Base-by-base conservation (phyloP, 2,888 invertebrate species). In the Leptinotarsa haldemani region DNA sequence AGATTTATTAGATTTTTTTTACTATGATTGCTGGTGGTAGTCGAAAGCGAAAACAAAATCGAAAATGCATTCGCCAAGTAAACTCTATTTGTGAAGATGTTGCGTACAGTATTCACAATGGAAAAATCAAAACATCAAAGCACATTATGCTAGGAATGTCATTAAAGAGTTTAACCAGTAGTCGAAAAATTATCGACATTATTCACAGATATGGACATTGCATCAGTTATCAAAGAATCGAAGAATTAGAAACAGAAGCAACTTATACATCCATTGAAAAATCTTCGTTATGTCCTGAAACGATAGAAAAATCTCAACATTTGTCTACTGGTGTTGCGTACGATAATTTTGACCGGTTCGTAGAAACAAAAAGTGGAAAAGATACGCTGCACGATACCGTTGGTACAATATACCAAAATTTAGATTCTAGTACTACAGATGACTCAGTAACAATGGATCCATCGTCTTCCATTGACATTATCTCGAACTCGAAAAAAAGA, bases 301-400 rank as follows among this genome's bases (percentile, higher is more conserved):
- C 16, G 30, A 69, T 75, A 53, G 66, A 47, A 65, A 56, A 69
- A 50, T 30, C 58, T n/a, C 65, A 70, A 20, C 71, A 68, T 69
- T 58, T 67, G 47, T 71, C 40, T 18, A 70, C 72, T 53, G 75
- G 75, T 47, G 69, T 77, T 30, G 75, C 77, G 7, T 77, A 40
- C 48, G 75, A 75, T 65, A 77, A 77, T 75, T 73, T 65, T 66
- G 75, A 77, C 52, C 53, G 77, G 48, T 77, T 75, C 65, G 77
- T 77, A 13, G 77, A 77, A 56, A 77, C 77, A 18, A 56, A 16
- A 16, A 73, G 18, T 64, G 77, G 77, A 25, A 77, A 74, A 68
- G 75, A 77, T 61, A 73, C 77, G 25, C 25, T 25, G 25, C 25
- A 25, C 25, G 25, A 25, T 25, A 25, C 25, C 4, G 25, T 25